These are phyloP conservation scores for Tinamus major DNA, from an alignment of 2,797 vertebrate genomes.

Conservation along the genomic window DNA sequence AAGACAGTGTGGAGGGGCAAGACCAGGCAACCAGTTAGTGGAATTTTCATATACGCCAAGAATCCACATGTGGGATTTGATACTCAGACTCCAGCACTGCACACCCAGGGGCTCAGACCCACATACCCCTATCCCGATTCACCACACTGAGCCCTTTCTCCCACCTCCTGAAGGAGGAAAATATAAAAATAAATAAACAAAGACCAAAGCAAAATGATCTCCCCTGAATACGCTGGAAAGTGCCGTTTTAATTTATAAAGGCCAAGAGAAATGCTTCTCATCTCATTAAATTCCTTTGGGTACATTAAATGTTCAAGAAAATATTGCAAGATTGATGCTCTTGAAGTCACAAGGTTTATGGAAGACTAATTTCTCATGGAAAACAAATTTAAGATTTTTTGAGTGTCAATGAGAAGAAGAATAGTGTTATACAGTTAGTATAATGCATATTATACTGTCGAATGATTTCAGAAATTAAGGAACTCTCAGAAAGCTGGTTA, in stretches of 20 bases:
- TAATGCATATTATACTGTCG: neutral
- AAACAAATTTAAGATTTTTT: neutral
- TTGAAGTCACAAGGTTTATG: neutral
- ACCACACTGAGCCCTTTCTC: neutral
- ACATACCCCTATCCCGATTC: neutral
- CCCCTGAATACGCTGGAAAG: fast-evolving
- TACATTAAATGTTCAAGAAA: neutral
- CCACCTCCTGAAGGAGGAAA: neutral
- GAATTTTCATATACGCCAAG: neutral
- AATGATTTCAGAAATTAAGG: neutral
- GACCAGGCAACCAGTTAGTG: neutral
- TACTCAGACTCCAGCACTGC: fast-evolving
- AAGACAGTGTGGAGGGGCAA: too few relatives aligned
- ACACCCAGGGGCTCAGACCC: neutral
- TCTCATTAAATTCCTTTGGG: neutral
- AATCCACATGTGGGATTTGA: neutral
- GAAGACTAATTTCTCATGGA: neutral
- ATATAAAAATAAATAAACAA: neutral
- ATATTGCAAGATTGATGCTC: neutral
- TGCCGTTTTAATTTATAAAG: neutral
- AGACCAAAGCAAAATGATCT: neutral
- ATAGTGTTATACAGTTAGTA: neutral
- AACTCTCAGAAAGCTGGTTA: neutral
- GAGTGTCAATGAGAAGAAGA: neutral
- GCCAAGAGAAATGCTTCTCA: neutral